These are phyloP conservation scores for Centrocercus urophasianus DNA, from an alignment of 2,113 vertebrate species.

Conservation along the genomic window DNA sequence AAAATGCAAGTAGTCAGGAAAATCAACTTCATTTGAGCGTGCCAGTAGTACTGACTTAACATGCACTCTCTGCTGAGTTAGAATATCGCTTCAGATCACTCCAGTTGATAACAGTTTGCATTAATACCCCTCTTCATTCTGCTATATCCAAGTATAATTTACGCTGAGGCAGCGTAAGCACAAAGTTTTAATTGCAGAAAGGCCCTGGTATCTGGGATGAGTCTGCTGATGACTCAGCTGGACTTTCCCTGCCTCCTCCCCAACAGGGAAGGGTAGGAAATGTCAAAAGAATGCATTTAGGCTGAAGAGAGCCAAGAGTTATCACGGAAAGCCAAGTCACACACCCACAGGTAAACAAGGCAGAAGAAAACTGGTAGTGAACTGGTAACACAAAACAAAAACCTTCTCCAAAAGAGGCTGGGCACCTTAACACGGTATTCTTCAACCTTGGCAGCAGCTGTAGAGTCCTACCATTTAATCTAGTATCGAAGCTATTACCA, in stretches of 20 bases:
- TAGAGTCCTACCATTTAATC: not conserved
- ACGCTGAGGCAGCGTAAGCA: not conserved
- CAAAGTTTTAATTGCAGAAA: not conserved
- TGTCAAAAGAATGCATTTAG: conserved; percentile 42
- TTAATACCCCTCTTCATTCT: not conserved
- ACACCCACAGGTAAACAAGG: not conserved
- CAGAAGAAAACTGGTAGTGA: not conserved
- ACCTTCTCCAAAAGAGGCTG: not conserved
- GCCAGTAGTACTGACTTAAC: not conserved
- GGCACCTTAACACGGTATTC: not conserved
- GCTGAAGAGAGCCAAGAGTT: conserved; percentile 42
- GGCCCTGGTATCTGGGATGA: conserved; percentile 12
- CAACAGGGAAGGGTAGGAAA: conserved; percentile 41
- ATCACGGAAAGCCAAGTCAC: conserved; percentile 21
- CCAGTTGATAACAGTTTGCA: not conserved
- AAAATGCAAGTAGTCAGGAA: not conserved
- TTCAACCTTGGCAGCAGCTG: not conserved
- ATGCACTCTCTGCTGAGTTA: not conserved
- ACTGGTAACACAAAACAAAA: not conserved
- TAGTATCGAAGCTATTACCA: not conserved
- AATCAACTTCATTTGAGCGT: not conserved
- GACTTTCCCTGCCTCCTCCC: conserved; percentile 49
- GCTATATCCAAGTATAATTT: not conserved
- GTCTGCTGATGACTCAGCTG: conserved; percentile 56
- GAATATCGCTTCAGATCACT: not conserved